These are phyloP conservation scores for Syrista parreyssii DNA, from an alignment of 2,888 invertebrate genomes.

Conservation along the genomic window DNA sequence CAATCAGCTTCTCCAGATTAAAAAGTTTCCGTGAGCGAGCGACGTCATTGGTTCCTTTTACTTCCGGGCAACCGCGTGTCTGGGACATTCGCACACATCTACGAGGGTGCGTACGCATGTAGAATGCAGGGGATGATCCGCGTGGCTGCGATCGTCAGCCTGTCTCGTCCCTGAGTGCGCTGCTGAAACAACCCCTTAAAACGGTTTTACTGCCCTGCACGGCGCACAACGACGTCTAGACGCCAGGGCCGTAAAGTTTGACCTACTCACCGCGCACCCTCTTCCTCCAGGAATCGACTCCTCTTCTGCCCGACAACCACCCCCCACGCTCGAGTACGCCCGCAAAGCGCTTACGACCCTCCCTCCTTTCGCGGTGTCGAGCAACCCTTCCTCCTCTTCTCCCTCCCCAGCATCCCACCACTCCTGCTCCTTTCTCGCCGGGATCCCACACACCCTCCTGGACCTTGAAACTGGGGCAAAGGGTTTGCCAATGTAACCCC, in stretches of 20 bases:
- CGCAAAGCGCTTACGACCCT: constrained; percentile 52
- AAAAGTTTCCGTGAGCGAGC: no score
- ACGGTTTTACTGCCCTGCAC: constrained; percentile 64
- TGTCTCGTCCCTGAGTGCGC: constrained; percentile 58
- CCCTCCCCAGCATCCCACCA: constrained; percentile 9
- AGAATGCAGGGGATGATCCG: no score
- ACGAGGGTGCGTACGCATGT: no score
- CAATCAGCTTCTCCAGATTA: no score
- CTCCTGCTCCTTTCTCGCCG: background rate
- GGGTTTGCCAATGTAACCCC: constrained; percentile 28
- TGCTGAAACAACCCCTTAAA: constrained; percentile 66
- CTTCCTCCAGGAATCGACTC: constrained; percentile 12
- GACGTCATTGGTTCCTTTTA: no score
- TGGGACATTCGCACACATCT: no score
- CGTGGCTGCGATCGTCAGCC: constrained; percentile 2
- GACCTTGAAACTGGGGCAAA: constrained; percentile 54
- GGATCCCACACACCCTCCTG: background rate
- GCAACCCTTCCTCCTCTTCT: constrained; percentile 11
- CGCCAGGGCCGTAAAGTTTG: constrained; percentile 65
- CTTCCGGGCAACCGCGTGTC: no score
- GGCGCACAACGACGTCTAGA: constrained; percentile 65
- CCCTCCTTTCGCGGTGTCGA: constrained; percentile 26
- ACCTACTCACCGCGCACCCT: constrained; percentile 63
- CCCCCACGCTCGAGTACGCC: constrained; percentile 2
- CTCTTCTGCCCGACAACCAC: constrained; percentile 11